phyloP scores from a whole-genome alignment of 1,140 invertebrate species.

The Achatina immaculata region DNA sequence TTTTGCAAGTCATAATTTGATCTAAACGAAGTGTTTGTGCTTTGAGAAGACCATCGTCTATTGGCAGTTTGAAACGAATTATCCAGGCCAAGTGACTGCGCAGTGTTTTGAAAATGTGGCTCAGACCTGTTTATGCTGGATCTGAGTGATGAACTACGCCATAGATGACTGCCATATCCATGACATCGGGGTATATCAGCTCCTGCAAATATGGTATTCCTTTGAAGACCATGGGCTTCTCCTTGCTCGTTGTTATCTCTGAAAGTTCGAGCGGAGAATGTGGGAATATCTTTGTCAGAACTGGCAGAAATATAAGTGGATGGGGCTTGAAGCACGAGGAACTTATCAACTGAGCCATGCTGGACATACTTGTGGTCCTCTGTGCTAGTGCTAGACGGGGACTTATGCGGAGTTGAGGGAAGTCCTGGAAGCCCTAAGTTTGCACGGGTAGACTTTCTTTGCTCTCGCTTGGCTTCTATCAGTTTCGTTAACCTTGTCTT shows the following conservation, averaged over 20 bases:
- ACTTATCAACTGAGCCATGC: neutral
- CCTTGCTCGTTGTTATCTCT: neutral
- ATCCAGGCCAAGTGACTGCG: too few relatives aligned
- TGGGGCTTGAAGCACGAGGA: neutral
- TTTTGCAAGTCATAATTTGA: neutral
- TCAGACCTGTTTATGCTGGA: neutral
- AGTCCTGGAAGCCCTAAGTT: neutral
- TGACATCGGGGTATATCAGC: neutral
- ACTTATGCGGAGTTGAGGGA: neutral
- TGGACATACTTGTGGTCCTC: neutral
- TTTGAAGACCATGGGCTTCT: neutral
- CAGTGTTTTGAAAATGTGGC: neutral
- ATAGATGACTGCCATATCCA: neutral
- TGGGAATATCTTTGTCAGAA: neutral
- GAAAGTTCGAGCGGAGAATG: neutral
- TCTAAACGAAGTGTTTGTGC: neutral
- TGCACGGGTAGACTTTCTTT: neutral
- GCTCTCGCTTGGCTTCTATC: neutral
- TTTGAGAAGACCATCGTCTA: neutral
- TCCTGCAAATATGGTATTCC: neutral
- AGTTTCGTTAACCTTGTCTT: conserved; percentile 14
- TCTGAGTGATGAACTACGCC: neutral
- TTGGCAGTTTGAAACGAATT: neutral
- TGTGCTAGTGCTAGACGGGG: neutral
- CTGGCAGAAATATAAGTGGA: neutral